A percentile compares a stretch with the other conserved stretches of the same genome.
Conservation (phyloP, 2,113 vertebrate genomes). For the Cariama cristata region DNA sequence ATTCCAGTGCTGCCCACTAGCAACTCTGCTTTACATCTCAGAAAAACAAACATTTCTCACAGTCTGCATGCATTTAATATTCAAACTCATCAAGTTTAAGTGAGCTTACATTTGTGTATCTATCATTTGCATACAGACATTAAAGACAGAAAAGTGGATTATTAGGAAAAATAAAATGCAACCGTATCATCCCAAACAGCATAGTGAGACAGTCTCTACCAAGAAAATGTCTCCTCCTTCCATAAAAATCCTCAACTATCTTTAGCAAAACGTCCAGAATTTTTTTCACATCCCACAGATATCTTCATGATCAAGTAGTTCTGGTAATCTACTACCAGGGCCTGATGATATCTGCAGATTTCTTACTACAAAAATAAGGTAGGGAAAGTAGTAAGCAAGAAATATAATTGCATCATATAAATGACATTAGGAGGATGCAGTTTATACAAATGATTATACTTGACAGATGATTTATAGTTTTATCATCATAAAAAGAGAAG, state of each 20-base stretch:
- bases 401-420: neutral
- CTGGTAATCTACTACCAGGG: neutral
- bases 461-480: neutral
- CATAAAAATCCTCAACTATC: neutral
- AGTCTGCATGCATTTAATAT: neutral
- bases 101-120: neutral
- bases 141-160: rapidly evolving
- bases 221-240: neutral
- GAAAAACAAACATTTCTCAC: neutral
- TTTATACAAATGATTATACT: neutral
- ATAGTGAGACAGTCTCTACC: neutral
- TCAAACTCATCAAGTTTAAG: neutral
- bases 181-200: neutral
- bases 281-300: neutral
- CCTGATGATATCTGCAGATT: neutral
- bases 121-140: neutral
- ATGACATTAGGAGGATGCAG: neutral
- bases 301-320: neutral
- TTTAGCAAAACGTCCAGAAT: neutral
- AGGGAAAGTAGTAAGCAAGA: neutral
- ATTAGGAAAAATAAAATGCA: neutral
- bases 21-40: neutral
- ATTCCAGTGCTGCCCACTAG: neutral
- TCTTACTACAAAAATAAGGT: neutral
- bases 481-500: neutral